phyloP scores from a whole-genome alignment of 2,797 vertebrate species.

The Enteromius viviparus region DNA sequence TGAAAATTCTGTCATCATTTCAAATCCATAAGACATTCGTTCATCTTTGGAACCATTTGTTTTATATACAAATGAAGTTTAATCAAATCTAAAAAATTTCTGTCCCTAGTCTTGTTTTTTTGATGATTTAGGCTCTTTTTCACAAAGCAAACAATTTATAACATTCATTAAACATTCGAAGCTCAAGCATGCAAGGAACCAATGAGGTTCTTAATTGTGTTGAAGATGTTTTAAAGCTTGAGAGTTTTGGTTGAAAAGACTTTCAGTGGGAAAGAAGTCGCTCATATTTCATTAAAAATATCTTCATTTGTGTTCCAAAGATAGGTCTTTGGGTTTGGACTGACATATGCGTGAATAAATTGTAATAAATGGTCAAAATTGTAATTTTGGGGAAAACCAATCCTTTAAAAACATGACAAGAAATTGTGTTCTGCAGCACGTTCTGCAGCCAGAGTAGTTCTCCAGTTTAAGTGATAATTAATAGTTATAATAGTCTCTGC shows the following conservation, averaged over 20 bases:
- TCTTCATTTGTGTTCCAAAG: background rate
- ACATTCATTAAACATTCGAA: background rate
- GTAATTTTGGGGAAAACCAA: background rate
- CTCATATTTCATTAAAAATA: background rate
- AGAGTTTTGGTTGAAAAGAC: background rate
- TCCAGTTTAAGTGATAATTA: slow-evolving; percentile 1
- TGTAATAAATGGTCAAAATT: background rate
- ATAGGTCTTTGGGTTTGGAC: background rate
- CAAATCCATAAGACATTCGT: background rate
- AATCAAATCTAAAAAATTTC: background rate
- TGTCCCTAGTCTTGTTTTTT: background rate
- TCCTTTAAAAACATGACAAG: background rate
- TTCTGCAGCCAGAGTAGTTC: slow-evolving; percentile 8
- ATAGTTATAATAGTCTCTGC: background rate
- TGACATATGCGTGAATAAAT: background rate
- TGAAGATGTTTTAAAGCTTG: background rate
- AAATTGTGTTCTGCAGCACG: background rate
- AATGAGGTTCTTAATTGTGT: background rate
- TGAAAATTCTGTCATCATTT: background rate
- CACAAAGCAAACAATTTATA: background rate
- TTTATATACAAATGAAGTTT: background rate
- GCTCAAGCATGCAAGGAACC: background rate
- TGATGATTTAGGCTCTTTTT: background rate
- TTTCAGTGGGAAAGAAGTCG: background rate
- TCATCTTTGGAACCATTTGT: background rate